Base-by-base conservation (phyloP, 2,113 vertebrate genomes). In the Vulpes vulpes region DNA sequence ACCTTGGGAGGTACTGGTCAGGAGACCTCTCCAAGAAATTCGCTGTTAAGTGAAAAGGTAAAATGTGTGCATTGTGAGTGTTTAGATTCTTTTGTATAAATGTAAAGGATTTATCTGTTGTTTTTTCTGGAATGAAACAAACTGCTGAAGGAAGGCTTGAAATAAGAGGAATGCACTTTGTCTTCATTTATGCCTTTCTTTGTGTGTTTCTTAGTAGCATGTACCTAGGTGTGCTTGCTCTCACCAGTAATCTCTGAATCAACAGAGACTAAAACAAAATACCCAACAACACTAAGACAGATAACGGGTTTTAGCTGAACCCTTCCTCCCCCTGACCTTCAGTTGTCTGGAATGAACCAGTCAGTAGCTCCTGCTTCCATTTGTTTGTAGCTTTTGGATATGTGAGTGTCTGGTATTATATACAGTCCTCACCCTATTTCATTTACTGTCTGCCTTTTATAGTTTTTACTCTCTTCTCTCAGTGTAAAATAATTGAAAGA, bases 401-500 rank as follows among this genome's bases (percentile, higher is more conserved):
- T 32, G 9, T 79, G 32, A 86, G 16, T 38, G 19, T 86, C 32
- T 57, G 4, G 5, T 35, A 1, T 25, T 35, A 5, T 10, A 1
- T n/a, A 11, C 10, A 32, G 15, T 6, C 78, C 49, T 87, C 51
- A n/a, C 74, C 20, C 84, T 23, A 11, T 20, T 87, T 67, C 35
- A 57, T 60, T 91, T 93, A 81, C 32, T 55, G 1, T 69, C 64
- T 90, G 0, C 22, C n/a, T 91, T 79, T 62, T 57, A 76, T 25
- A 64, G 86, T 12, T 57, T 79, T 81, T 92, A 65, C 20, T 38
- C 38, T 86, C 83, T 89, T 73, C 80, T 76, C 5, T 84, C 57
- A 78, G 12, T 57, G 12, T 95, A 91, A 87, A 93, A 91, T 94
- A 73, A 69, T 59, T 65, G 51, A 91, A 96, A 89, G 76, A 94